Base-by-base conservation (phyloP, 1,140 invertebrate genomes). In the Bombus superbus region DNA sequence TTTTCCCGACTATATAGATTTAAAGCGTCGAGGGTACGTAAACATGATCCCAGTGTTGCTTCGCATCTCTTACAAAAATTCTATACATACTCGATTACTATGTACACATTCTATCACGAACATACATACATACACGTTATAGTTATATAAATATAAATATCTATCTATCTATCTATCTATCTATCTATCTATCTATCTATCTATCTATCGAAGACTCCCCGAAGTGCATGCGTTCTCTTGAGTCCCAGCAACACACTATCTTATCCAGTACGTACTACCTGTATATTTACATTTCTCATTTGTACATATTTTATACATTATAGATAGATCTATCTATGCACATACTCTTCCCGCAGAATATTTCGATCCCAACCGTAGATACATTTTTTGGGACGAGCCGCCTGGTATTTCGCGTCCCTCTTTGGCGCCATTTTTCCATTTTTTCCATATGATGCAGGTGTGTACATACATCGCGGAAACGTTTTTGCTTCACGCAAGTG, bases 21-120 rank as follows among this genome's bases (percentile, higher is more conserved):
- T 79, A 59, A 84, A 91, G 32, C 74, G 85, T 83, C 83, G 88
- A 94, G 90, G 94, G 94, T 95, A 95, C 94, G 93, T 95, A 94
- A 94, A 89, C 78, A 84, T 92, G 91, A 89, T 92, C 91, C 92
- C 91, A 94, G 90, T 93, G 93, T 95, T 94, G 93, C 94, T 94
- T 94, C 92, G 94, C 94, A 95, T 95, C 92, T 62, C 11, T 62
- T 62, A 62, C 28, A 28, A 62, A 62, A 62, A n/a, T n/a, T 62
- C 38, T 69, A 57, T 22, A 72, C 25, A 80, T 22, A 91, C 85
- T 89, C 38, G 82, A 44, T 71, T 87, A 78, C 87, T 85, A 77
- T 83, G 87, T 22, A 53, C 47, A 53, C 47, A 22, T 53, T 53
- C 47, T 53, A 18, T 85, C 77, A 88, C 83, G 72, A 79, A 68